A percentile compares a stretch with the other conserved stretches of the same genome.
These are phyloP conservation scores for Frieseomelitta varia DNA, from an alignment of 1,140 invertebrate species.

Conservation along the genomic window DNA sequence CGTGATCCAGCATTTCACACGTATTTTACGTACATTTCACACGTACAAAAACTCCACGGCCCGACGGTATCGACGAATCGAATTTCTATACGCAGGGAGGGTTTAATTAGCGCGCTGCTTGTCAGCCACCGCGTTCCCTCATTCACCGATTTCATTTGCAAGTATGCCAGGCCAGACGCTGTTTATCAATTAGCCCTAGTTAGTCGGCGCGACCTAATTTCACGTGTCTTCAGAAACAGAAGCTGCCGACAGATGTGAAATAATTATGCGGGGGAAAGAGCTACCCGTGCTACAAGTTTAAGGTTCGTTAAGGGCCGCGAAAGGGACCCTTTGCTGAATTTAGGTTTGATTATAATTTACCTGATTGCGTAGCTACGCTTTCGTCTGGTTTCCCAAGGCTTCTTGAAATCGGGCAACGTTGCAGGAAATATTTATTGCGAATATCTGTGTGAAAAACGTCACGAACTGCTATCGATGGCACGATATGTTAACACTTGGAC, in stretches of 20 bases:
- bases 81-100: slow-evolving; percentile 36
- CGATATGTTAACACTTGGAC: too few relatives aligned
- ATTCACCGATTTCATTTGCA: slow-evolving; percentile 37
- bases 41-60: slow-evolving; percentile 10
- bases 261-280: slow-evolving; percentile 34
- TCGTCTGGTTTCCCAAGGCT: neutral
- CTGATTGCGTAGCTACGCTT: neutral
- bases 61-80: slow-evolving; percentile 32
- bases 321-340: neutral
- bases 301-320: slow-evolving; percentile 23
- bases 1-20: slow-evolving; percentile 10
- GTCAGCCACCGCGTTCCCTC: slow-evolving; percentile 14
- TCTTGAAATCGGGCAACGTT: neutral
- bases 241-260: neutral
- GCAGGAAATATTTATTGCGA: neutral
- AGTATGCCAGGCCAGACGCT: slow-evolving; percentile 35
- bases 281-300: neutral
- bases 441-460: too few relatives aligned
- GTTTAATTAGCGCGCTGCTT: slow-evolving; percentile 39
- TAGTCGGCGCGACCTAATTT: slow-evolving; percentile 46
- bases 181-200: slow-evolving; percentile 67
- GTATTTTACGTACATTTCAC: neutral
- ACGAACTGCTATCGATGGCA: too few relatives aligned
- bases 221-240: slow-evolving; percentile 35
- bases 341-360: neutral